A percentile compares a stretch with the other conserved stretches of the same genome.
Evolutionary conservation across 2,113 vertebrate genomes (phyloP).

Genomic region (human (Homo sapiens)): DNA sequence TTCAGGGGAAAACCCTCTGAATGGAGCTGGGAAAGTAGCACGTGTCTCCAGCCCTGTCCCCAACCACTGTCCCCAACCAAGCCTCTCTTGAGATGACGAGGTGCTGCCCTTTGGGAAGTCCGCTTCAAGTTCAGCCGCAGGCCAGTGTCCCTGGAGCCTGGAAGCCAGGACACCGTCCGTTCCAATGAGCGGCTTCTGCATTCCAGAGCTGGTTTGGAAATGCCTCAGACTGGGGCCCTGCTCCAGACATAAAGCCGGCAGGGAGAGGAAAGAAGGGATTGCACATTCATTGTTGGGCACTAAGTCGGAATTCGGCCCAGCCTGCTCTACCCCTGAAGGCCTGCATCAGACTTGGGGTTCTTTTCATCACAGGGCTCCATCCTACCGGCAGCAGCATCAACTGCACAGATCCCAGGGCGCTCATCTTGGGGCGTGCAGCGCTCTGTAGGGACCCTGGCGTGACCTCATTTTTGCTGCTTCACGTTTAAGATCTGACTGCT

Average conservation of each 20-base stretch:
- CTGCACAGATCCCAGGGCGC: fast-evolving
- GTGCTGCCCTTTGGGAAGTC: not conserved
- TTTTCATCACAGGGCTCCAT: fast-evolving
- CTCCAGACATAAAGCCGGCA: not conserved
- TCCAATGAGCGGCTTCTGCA: not conserved
- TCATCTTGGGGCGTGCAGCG: not conserved
- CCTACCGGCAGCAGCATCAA: not conserved
- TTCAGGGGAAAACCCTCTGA: not conserved
- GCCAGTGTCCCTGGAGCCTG: conserved; percentile 33
- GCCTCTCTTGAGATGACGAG: not conserved
- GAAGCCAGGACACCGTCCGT: not conserved
- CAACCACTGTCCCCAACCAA: conserved; percentile 47
- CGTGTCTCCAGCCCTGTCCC: conserved; percentile 26
- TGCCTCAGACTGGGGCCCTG: fast-evolving
- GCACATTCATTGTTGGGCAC: not conserved
- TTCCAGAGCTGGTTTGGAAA: not conserved
- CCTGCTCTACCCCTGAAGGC: not conserved
- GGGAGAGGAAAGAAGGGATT: not conserved
- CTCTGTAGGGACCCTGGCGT: too few relatives aligned
- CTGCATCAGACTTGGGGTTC: fast-evolving
- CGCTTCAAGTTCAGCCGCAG: conserved; percentile 43
- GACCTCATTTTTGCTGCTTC: not conserved
- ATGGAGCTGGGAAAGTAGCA: conserved; percentile 54
- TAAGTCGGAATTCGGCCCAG: fast-evolving
- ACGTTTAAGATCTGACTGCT: not conserved